Evolutionary conservation across 1,140 invertebrate species (phyloP).

Genomic region (Drosophila lowei): DNA sequence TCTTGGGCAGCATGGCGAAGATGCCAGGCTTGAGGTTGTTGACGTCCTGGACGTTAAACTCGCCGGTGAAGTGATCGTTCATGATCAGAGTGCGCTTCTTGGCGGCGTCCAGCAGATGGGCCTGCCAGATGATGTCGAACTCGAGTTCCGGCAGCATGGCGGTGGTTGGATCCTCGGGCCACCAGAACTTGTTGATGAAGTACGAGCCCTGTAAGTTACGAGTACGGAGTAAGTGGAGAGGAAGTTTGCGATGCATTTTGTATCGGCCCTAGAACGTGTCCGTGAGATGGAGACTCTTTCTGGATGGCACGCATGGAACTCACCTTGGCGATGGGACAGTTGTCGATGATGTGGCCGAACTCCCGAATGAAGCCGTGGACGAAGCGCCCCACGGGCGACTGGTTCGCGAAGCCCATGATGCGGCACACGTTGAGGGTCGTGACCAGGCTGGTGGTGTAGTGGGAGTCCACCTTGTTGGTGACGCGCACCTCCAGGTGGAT

Average conservation of each 20-base stretch:
- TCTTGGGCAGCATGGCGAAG: conserved; percentile 71
- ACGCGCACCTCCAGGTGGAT: conserved; percentile 60
- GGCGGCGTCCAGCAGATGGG: conserved; percentile 55
- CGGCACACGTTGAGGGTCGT: conserved; percentile 72
- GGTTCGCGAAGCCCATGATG: conserved; percentile 55
- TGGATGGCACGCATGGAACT: conserved; percentile 1
- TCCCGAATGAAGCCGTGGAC: conserved; percentile 65
- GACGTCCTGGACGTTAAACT: conserved; percentile 70
- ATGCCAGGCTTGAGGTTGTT: conserved; percentile 74
- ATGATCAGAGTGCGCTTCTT: conserved; percentile 69
- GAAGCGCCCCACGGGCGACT: conserved; percentile 70
- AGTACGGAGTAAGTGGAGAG: conserved; percentile 37
- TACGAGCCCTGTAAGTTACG: conserved; percentile 76
- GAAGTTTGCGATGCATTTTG: conserved; percentile 32
- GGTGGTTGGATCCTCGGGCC: conserved; percentile 72
- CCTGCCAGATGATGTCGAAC: conserved; percentile 66
- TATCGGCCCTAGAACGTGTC: conserved; percentile 59
- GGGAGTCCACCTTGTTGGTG: conserved; percentile 61
- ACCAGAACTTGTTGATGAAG: conserved; percentile 77
- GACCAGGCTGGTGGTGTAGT: conserved; percentile 59
- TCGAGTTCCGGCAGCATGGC: conserved; percentile 73
- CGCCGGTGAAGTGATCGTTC: conserved; percentile 67
- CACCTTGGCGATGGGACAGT: conserved; percentile 72
- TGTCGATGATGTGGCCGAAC: conserved; percentile 70
- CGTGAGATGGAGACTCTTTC: conserved; percentile 3